Conservation (phyloP, 1,140 invertebrate species). For the Drosophila gunungcola region DNA sequence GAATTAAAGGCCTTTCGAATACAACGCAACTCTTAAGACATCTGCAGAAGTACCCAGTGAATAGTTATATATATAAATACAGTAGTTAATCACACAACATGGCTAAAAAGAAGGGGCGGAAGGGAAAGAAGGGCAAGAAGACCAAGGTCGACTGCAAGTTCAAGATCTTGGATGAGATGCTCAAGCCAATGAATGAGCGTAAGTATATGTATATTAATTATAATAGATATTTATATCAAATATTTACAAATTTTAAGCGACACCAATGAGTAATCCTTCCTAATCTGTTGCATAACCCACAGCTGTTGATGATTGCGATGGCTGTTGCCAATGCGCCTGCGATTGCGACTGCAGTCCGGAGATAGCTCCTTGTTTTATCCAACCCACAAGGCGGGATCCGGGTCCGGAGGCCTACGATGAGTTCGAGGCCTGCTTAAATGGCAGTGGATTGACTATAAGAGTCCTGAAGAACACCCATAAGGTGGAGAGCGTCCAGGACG, state of each 20-base stretch:
- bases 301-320: conserved; percentile 40
- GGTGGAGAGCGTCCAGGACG: conserved; percentile 73
- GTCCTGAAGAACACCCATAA: conserved; percentile 81
- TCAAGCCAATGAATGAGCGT: conserved; percentile 46
- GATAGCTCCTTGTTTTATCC: conserved; percentile 68
- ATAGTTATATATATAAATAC: conserved; percentile 2
- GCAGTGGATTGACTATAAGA: conserved; percentile 78
- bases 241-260: too few species aligned
- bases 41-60: conserved; percentile 4
- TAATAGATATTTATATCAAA: neutral
- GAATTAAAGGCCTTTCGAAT: conserved; percentile 19
- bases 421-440: conserved; percentile 81
- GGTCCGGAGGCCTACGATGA: conserved; percentile 81
- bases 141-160: conserved; percentile 38
- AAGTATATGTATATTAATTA: neutral
- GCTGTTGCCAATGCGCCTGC: conserved; percentile 59
- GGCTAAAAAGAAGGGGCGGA: conserved; percentile 67
- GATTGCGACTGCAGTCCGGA: conserved; percentile 72
- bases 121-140: conserved; percentile 65
- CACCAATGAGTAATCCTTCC: too few species aligned
- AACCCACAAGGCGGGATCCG: conserved; percentile 62
- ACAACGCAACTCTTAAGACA: neutral
- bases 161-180: conserved; percentile 40
- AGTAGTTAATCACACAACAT: conserved; percentile 34
- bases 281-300: too few species aligned